These are phyloP conservation scores for Mellilla xanthometata DNA, from an alignment of 2,888 invertebrate species.

Conservation along the genomic window DNA sequence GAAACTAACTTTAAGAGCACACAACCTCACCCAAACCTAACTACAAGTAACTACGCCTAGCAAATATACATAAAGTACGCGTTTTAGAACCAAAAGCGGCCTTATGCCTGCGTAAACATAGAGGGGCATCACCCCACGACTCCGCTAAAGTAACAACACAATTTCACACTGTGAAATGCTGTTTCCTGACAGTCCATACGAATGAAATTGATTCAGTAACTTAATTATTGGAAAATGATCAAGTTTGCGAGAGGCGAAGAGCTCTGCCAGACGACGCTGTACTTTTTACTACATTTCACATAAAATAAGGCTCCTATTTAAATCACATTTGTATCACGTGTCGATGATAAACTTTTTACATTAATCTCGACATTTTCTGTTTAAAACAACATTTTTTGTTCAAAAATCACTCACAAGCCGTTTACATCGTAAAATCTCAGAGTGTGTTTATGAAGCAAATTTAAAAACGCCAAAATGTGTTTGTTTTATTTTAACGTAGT, in stretches of 20 bases:
- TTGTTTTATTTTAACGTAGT: background rate
- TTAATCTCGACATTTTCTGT: too few species aligned
- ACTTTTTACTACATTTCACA: conserved; percentile 18
- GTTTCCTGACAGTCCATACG: conserved; percentile 30
- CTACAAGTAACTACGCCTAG: too few species aligned
- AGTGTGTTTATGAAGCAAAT: too few species aligned
- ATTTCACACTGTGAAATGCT: conserved; percentile 30
- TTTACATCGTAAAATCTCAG: too few species aligned
- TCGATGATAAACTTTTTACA: too few species aligned
- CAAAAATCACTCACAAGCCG: too few species aligned
- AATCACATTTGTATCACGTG: too few species aligned
- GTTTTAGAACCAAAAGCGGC: conserved; percentile 4
- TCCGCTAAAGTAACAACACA: conserved; percentile 24
- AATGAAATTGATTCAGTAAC: conserved; percentile 38
- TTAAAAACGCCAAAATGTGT: too few species aligned
- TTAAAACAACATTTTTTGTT: too few species aligned
- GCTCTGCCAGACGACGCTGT: conserved; percentile 13
- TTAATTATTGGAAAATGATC: conserved; percentile 36
- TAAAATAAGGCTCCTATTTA: conserved; percentile 21
- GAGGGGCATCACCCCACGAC: conserved; percentile 16
- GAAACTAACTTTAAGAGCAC: too few species aligned
- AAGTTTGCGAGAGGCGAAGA: conserved; percentile 28
- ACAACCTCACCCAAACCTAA: too few species aligned
- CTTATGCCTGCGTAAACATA: conserved; percentile 17
- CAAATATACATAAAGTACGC: conserved; percentile 3